Base-by-base conservation (phyloP, 2,113 vertebrate genomes). In the Alethe castanea region DNA sequence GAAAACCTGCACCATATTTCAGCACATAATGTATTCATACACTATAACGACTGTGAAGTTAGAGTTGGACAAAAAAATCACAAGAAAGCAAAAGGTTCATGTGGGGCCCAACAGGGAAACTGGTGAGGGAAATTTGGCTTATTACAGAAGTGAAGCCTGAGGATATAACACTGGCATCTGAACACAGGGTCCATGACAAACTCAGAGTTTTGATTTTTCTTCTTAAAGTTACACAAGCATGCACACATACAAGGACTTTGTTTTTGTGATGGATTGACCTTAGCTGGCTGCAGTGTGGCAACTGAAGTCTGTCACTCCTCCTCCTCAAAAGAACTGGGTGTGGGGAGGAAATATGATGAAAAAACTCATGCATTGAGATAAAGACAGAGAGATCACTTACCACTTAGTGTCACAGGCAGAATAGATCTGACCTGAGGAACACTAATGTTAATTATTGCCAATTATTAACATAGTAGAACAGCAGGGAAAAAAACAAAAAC, bases 51-150 rank as follows among this genome's bases (percentile, higher is more conserved):
- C 33, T 64, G 19, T 18, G 44, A 48, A 74, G 11, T 53, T 48
- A 59, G 25, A 78, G 25, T 6, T 54, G 78, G 25, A 86, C 45
- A 67, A 20, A 92, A 35, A 35, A 20, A 45, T 16, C 8, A 5
- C 14, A 71, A 78, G 38, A 84, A 86, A 73, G 18, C 20, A 52
- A 16, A 86, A 36, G 19, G 29, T 70, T 81, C 60, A 35, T 7
- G 25, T 23, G 42, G 29, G 11, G 59, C 25, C 19, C 73, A 36
- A 6, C 3, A 53, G 28, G 31, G 50, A 81, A 91, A 48, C 5
- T 1, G 5, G 14, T 52, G 36, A 12, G 23, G 4, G 35, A 62
- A 74, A 57, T 1, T 1, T 1, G 14, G 7, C 22, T 87, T 2
- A 0, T 78, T 69, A 70, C 13, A 45, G 28, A 62, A 83, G 6